Base-by-base conservation (phyloP, 1,140 invertebrate species). In the Drosophila burlai region DNA sequence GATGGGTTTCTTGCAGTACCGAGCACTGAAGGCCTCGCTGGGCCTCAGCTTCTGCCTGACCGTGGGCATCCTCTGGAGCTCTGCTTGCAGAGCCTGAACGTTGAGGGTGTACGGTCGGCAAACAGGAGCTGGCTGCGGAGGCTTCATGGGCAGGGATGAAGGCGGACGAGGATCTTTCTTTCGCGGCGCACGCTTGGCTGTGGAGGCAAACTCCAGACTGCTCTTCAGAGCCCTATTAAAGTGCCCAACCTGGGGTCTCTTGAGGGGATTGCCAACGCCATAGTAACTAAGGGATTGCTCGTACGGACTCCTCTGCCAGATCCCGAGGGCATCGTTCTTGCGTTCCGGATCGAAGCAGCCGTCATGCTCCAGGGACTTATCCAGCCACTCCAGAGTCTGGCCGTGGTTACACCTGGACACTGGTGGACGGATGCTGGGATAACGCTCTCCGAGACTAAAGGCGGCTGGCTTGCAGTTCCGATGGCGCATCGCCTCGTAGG, bases 351-450 rank as follows among this genome's bases (percentile, higher is more conserved):
- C 0, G 24, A 29, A 34, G 42, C 81, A 89, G 6, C 76, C 69
- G 10, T 31, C 55, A 0, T 26, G 21, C 38, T 83, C 59, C 11
- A 77, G 18, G 0, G 79, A 45, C 16, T 69, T 43, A 0, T 43
- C 29, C 11, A 83, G 21, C 76, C 66, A 76, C 1, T 18, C 13
- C 5, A 45, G 38, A 1, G 72, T 67, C 21, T 71, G 54, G 0
- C 31, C 26, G 40, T 68, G 42, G 16, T 38, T 46, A 31, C 83
- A 86, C 4, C 11, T 52, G n/a, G 84, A 89, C 11, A 77, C 29
- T 2, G 71, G 80, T 2, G 83, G 80, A 0, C 61, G 57, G 2
- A 86, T 74, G 11, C 16, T 76, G 9, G 77, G 74, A 47, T 90
- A 90, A 4, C 42, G 42, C 16, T 89, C 84, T 2, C 13, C 11